Evolutionary conservation across 2,888 invertebrate genomes (phyloP).

Genomic region (Drosophila quinaria): DNA sequence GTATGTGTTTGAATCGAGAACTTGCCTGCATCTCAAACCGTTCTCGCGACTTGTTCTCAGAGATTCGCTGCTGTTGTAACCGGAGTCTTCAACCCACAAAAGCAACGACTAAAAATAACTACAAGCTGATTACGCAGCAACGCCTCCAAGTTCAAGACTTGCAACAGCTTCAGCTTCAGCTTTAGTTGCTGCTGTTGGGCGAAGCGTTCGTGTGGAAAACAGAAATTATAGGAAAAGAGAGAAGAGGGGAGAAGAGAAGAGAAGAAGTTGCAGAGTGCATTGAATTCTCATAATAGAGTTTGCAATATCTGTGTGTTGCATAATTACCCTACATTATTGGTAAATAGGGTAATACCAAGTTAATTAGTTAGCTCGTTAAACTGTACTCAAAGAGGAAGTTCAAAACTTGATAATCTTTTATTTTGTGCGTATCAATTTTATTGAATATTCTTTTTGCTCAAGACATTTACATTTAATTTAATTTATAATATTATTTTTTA

Average conservation of each 20-base stretch:
- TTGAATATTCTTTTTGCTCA: background rate
- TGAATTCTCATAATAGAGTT: constrained; percentile 22
- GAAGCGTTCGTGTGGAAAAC: constrained; percentile 55
- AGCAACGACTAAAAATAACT: constrained; percentile 40
- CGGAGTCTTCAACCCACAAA: constrained; percentile 23
- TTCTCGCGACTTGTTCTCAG: constrained; percentile 1
- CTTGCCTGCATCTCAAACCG: background rate
- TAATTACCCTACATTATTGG: constrained; percentile 13
- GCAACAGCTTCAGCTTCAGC: background rate
- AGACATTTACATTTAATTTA: background rate
- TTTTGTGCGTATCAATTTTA: background rate
- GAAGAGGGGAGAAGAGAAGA: background rate
- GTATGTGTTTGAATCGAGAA: background rate
- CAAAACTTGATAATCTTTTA: background rate
- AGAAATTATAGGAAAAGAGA: background rate
- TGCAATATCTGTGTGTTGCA: constrained; percentile 5
- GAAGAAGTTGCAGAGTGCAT: constrained; percentile 10
- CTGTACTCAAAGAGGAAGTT: background rate
- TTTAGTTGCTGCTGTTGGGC: constrained; percentile 21
- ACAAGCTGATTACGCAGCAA: constrained; percentile 61
- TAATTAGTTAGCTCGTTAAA: constrained; percentile 13
- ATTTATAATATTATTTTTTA: background rate
- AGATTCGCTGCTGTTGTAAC: constrained; percentile 9
- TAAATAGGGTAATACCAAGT: constrained; percentile 4
- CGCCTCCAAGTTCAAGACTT: constrained; percentile 51